Base-by-base conservation (phyloP, 2,113 vertebrate genomes). In the Pteronura brasiliensis region DNA sequence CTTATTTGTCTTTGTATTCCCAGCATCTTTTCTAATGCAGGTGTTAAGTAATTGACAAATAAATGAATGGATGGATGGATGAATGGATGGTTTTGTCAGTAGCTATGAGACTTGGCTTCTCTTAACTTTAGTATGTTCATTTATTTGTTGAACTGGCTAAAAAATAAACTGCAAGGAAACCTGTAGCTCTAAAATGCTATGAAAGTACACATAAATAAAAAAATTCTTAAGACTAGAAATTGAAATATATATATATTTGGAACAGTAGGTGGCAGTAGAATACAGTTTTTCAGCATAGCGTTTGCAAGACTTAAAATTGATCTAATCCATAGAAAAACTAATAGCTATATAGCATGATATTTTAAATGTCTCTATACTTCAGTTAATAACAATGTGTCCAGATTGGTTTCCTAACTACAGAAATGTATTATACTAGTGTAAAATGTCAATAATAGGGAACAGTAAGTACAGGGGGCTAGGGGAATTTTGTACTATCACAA, bases 181-280 rank as follows among this genome's bases (percentile, higher is more conserved):
- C 21, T 36, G 20, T 27, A 31, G 25, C 3, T 90, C 44, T 52
- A 52, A 92, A 85, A 57, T 69, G 31, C 12, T 59, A 29, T 25
- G 47, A 27, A 93, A 67, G 10, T 34, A 93, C 3, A 69, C 39
- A 42, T 31, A 27, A 80, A 36, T n/a, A 25, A 25, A 79, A 86
- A 83, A 72, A 42, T 42, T 87, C 81, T 89, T 47, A 69, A 21
- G 52, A 94, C 42, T 90, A 11, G 44, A 97, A 88, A 76, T 44
- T 42, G 18, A 77, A 39, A 13, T 1, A 65, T 67, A 7, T 7
- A 77, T 42, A 71, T 42, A 67, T 63, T 82, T 14, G 23, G 18
- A 69, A 90, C 98, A 96, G 93, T 90, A 98, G 98, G n/a, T 95
- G 97, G 97, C 96, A 20, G 92, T 72, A 97, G 79, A 92, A 65